These are phyloP conservation scores for Strigamia transsilvanica DNA, from an alignment of 2,888 invertebrate genomes.

Conservation along the genomic window DNA sequence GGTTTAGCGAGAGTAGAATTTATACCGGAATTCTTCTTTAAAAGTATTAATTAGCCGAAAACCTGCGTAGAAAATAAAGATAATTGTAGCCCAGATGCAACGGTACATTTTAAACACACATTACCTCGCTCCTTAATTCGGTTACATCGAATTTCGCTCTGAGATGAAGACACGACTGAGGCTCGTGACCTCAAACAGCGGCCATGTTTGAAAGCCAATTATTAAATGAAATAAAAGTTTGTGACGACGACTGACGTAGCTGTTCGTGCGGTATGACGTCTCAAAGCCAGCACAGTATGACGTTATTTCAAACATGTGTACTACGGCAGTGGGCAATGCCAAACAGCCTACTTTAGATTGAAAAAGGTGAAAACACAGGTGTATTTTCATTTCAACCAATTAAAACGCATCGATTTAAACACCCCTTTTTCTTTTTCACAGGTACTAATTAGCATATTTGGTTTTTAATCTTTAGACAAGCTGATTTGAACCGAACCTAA, in stretches of 20 bases:
- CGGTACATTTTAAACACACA: neutral
- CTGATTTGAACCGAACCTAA: neutral
- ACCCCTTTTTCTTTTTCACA: neutral
- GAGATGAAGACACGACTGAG: neutral
- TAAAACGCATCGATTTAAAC: neutral
- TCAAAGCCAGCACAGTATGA: neutral
- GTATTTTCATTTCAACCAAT: neutral
- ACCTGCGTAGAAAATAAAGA: neutral
- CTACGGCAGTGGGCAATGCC: neutral
- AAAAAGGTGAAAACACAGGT: neutral
- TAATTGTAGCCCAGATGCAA: neutral
- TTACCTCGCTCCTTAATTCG: neutral
- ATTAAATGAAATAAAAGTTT: neutral
- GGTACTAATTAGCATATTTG: neutral
- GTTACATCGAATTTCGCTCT: neutral
- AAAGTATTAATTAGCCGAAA: neutral
- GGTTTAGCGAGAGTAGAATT: neutral
- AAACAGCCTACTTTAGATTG: neutral
- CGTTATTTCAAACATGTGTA: neutral
- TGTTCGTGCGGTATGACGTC: neutral
- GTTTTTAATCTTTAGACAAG: neutral
- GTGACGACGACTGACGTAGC: neutral
- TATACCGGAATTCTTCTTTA: neutral
- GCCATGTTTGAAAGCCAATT: neutral
- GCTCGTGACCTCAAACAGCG: neutral